Evolutionary conservation across 2,113 vertebrate genomes (phyloP).

Genomic region (Boleophthalmus pectinirostris): DNA sequence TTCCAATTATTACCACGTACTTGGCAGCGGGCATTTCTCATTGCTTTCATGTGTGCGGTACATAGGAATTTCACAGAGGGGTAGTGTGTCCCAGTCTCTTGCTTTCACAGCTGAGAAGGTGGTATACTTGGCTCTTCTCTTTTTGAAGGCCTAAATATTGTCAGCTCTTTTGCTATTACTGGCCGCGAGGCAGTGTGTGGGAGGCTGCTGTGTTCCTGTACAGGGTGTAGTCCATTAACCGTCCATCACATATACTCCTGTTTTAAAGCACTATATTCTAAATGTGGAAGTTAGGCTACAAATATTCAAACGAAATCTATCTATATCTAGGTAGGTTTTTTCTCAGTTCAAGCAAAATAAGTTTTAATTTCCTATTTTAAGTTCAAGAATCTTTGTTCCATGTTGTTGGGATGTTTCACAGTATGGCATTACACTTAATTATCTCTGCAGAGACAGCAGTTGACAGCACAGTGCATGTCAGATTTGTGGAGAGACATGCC

Average conservation of each 20-base stretch:
- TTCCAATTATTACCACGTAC: constrained; percentile 11
- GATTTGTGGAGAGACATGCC: too few relatives aligned
- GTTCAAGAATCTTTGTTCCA: too few relatives aligned
- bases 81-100: neutral
- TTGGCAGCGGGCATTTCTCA: neutral
- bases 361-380: too few relatives aligned
- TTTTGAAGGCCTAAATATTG: constrained; percentile 34
- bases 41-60: neutral
- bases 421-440: too few relatives aligned
- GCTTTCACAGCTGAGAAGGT: constrained; percentile 17
- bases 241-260: constrained; percentile 14
- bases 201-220: constrained; percentile 16
- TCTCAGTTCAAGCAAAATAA: too few relatives aligned
- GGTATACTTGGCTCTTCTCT: constrained; percentile 1
- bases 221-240: constrained; percentile 34
- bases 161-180: constrained; percentile 34
- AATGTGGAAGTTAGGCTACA: neutral
- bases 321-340: too few relatives aligned
- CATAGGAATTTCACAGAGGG: neutral
- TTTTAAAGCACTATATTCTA: neutral
- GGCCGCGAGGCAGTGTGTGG: constrained; percentile 33
- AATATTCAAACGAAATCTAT: neutral
- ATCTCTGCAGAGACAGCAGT: too few relatives aligned
- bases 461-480: too few relatives aligned
- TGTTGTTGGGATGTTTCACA: too few relatives aligned